Base-by-base conservation (phyloP, 2,888 invertebrate species). In the Gymnocheta viridis region DNA sequence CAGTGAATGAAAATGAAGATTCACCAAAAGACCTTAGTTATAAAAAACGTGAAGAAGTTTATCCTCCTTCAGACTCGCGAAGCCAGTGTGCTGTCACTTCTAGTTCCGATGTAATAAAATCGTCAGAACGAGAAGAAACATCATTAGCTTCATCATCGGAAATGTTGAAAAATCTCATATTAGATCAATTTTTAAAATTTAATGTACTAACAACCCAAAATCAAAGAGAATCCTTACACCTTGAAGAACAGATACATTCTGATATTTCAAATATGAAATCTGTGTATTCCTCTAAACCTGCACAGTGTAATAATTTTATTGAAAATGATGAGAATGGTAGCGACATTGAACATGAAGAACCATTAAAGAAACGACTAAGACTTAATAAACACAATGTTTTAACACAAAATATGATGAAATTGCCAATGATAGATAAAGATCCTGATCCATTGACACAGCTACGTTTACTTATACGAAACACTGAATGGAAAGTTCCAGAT, bases 401-500 rank as follows among this genome's bases (percentile, higher is more conserved):
- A 22, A 6, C 19, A 7, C 38, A 64, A 41, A 85, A 62, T 4
- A 35, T 49, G 10, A 74, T 69, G 12, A 86, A 87, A 47, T 29
- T 81, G 44, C 10, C 51, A 4, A 78, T 85, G 44, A 85, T 89
- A 74, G 89, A 90, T 56, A 88, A 93, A 41, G 94, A 94, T 87
- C 93, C 93, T n/a, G 93, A 93, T 89, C 95, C 96, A 0, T 89
- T 96, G 6, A 94, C 94, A 80, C 96, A 97, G 89, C 92, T 96
- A 9, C 94, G 95, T 86, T 93, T 94, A 88, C 92, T 97, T 27
- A 93, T 95, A 82, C 93, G 93, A 62, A 95, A 94, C 87, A 93
- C 94, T 7, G 94, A 94, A 86, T 94, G 95, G 88, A 94, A 95
- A 89, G 94, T 97, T 89, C 96, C 96, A 51, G 96, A 97, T 93